A percentile compares a stretch with the other conserved stretches of the same genome.
These are phyloP conservation scores for Mugil cephalus DNA, from an alignment of 2,113 vertebrate species.

Conservation along the genomic window DNA sequence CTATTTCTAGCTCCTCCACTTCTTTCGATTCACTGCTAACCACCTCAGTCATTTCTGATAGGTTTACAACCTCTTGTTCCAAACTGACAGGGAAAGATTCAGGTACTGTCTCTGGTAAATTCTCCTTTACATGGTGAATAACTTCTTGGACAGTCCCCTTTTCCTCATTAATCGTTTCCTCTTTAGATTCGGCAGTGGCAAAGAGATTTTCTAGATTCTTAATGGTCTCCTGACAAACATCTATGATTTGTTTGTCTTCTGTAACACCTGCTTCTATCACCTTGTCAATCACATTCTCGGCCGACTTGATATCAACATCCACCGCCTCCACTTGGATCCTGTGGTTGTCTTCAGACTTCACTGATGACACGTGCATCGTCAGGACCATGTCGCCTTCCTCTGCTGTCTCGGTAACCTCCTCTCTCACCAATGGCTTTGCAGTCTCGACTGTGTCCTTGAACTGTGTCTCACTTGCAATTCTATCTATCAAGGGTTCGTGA, in stretches of 20 bases:
- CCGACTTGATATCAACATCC: slow-evolving; percentile 35
- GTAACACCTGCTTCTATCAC: slow-evolving; percentile 53
- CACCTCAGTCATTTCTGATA: slow-evolving; percentile 13
- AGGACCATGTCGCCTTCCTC: slow-evolving; percentile 37
- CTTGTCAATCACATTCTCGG: slow-evolving; percentile 40
- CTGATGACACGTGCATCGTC: slow-evolving; percentile 39
- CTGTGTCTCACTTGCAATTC: slow-evolving; percentile 56
- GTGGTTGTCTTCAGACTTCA: slow-evolving; percentile 40
- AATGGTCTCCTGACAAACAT: slow-evolving; percentile 47
- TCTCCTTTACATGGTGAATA: slow-evolving; percentile 80
- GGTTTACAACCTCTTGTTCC: slow-evolving; percentile 18
- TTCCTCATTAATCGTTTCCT: slow-evolving; percentile 68
- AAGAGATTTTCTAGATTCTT: background rate
- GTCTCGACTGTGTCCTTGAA: slow-evolving; percentile 58
- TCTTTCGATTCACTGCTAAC: slow-evolving; percentile 26
- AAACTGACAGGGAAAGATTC: slow-evolving; percentile 21
- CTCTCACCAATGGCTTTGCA: slow-evolving; percentile 17
- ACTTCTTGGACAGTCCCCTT: slow-evolving; percentile 77
- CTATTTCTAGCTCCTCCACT: slow-evolving; percentile 16
- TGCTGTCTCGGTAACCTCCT: slow-evolving; percentile 38
- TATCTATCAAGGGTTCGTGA: slow-evolving; percentile 47
- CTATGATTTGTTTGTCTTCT: slow-evolving; percentile 38
- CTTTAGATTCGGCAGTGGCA: slow-evolving; percentile 39
- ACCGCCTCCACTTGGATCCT: slow-evolving; percentile 48
- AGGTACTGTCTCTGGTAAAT: slow-evolving; percentile 55